phyloP scores from a whole-genome alignment of 2,113 vertebrate species.

The Coryphaenoides rupestris region DNA sequence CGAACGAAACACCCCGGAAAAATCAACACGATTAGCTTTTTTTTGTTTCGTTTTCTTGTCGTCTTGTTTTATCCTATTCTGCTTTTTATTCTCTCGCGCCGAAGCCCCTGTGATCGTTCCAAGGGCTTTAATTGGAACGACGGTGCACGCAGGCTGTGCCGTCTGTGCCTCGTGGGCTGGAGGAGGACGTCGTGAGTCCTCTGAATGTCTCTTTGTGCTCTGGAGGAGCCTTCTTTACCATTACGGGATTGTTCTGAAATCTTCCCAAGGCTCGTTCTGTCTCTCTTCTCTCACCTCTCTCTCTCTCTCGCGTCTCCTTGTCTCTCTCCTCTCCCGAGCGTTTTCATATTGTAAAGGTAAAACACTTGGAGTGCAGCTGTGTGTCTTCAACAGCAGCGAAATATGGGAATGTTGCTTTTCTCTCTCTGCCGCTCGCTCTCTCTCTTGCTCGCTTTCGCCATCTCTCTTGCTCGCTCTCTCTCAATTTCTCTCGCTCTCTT shows the following conservation, averaged over 20 bases:
- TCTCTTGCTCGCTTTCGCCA: conserved; percentile 14
- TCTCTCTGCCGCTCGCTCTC: conserved; percentile 8
- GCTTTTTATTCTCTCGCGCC: conserved; percentile 15
- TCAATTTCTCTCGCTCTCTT: conserved; percentile 27
- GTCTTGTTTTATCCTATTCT: background rate
- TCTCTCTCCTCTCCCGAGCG: background rate
- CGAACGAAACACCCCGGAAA: conserved; percentile 49
- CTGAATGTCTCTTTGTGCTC: conserved; percentile 39
- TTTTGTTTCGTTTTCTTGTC: background rate
- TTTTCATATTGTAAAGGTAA: conserved; percentile 51
- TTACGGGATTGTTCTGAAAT: conserved; percentile 42
- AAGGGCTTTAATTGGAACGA: conserved; percentile 54
- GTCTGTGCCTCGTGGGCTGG: conserved; percentile 6
- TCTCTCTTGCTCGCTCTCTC: conserved; percentile 21
- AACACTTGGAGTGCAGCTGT: conserved; percentile 51
- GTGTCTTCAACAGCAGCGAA: conserved; percentile 48
- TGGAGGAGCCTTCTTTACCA: conserved; percentile 29
- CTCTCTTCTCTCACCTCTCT: conserved; percentile 1
- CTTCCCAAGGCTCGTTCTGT: conserved; percentile 16
- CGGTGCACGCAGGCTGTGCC: conserved; percentile 33
- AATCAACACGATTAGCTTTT: conserved; percentile 33
- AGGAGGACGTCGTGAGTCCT: background rate
- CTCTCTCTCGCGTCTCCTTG: background rate
- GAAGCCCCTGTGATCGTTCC: conserved; percentile 43
- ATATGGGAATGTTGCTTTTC: conserved; percentile 45